Conservation (phyloP, 2,113 vertebrate species). For the Gymnorhina tibicen region DNA sequence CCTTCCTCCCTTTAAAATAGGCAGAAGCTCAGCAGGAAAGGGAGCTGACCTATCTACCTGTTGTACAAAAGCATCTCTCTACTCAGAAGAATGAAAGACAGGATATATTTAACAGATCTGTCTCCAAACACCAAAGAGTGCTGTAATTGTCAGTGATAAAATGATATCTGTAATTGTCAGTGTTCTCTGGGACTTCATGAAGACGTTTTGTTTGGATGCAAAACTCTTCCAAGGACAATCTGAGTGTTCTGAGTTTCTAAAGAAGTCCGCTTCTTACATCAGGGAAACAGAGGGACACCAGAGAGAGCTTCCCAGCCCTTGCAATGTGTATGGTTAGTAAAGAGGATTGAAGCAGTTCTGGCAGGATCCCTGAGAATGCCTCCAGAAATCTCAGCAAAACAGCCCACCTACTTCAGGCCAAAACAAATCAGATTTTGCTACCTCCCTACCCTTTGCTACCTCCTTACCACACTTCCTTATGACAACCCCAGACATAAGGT, state of each 20-base stretch:
- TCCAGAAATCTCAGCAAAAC: background rate
- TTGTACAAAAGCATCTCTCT: background rate
- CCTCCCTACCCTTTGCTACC: background rate
- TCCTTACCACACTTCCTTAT: background rate
- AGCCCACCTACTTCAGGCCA: background rate
- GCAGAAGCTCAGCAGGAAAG: background rate
- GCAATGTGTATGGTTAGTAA: background rate
- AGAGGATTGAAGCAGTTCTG: background rate
- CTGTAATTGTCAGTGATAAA: no score
- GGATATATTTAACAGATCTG: background rate
- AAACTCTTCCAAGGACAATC: background rate
- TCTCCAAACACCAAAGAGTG: background rate
- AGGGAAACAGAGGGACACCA: background rate
- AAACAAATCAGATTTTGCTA: background rate
- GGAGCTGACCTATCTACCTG: background rate
- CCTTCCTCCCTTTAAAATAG: background rate
- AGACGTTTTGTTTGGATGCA: background rate
- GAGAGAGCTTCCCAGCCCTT: background rate
- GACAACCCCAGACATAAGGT: background rate
- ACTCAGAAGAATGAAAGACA: background rate
- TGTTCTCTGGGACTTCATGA: background rate
- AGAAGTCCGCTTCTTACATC: rapidly evolving
- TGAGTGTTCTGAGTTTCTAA: background rate
- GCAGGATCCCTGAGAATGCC: background rate
- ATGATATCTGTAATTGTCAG: background rate